Conservation (phyloP, 2,797 vertebrate species). For the Gymnocypris eckloni region DNA sequence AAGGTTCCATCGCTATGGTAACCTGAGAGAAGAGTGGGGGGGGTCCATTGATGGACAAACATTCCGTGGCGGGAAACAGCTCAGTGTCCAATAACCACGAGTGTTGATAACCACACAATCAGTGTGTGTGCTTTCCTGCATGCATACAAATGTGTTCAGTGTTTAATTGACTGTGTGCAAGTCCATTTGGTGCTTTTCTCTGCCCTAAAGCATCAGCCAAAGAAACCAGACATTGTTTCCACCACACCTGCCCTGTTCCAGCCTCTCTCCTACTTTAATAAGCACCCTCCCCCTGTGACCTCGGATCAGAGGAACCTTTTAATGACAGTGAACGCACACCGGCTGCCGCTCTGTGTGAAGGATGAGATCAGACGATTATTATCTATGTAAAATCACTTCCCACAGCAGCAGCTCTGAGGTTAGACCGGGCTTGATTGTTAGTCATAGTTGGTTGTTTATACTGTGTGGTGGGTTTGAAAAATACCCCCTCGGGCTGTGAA, state of each 20-base stretch:
- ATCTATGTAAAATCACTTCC: conserved; percentile 60
- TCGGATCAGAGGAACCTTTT: conserved; percentile 70
- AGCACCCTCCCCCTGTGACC: conserved; percentile 67
- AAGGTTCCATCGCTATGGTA: conserved; percentile 78
- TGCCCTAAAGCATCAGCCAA: background rate
- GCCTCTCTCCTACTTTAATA: conserved; percentile 62
- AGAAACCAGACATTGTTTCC: background rate
- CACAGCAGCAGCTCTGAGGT: conserved; percentile 67
- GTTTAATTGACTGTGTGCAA: conserved; percentile 1
- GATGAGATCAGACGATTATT: conserved; percentile 39
- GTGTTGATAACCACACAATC: conserved; percentile 8
- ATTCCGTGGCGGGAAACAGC: conserved; percentile 62
- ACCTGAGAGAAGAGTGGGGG: conserved; percentile 72
- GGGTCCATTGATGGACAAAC: conserved; percentile 70
- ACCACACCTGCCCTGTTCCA: conserved; percentile 70
- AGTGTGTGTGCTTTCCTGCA: conserved; percentile 3
- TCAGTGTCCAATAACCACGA: conserved; percentile 47
- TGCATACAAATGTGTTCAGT: conserved; percentile 8
- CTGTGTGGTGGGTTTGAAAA: conserved; percentile 57
- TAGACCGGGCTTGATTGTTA: conserved; percentile 79
- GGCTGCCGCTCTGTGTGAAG: conserved; percentile 26
- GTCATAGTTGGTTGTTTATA: conserved; percentile 63
- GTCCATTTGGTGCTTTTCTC: background rate
- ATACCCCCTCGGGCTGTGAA: conserved; percentile 27
- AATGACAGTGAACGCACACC: conserved; percentile 67